Base-by-base conservation (phyloP, 2,888 invertebrate genomes). In the Uloborus plumipes region DNA sequence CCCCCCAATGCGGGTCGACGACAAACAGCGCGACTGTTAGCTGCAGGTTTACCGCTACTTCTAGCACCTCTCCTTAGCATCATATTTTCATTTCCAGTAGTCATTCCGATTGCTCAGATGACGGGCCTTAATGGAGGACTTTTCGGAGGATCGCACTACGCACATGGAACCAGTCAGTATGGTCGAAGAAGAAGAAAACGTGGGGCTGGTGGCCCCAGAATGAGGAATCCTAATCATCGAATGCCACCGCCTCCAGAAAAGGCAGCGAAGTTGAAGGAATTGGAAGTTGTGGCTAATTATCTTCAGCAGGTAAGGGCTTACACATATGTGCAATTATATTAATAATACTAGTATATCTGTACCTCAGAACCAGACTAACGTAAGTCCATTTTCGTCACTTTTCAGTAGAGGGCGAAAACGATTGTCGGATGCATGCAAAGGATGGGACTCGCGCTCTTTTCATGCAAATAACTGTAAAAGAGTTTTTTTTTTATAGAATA, bases 31-130 rank as follows among this genome's bases (percentile, higher is more conserved):
- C 75, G 84, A 15, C 58, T 84, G 0, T 58, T 84, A 16, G 77
- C 81, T 1, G 85, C 85, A 14, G 81, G 80, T n/a, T 51, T 85
- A 4, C 85, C 85, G 22, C 49, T 84, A 4, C 66, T 85, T 7
- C 66, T 84, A 26, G 84, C 81, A 3, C 84, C 84, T 31, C 58
- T 84, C 26, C 74, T 84, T 9, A 82, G 81, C 67, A 79, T 85
- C 58, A 31, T 85, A n/a, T 79, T 84, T 47, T 80, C 82, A 11
- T 78, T 82, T 18, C 84, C 84, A 0, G 79, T 84, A 9, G 47
- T 84, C 13, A 61, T 84, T 4, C 84, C 84, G 1, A 65, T 84
- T 31, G 65, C 78, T 2, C 75, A 75, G 31, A 70, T 69, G 49
- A 71, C 80, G 16, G 50, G 75, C 14, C 51, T 67, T 15, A 50